Base-by-base conservation (phyloP, 1,140 invertebrate species). In the Brachionus plicatilis region DNA sequence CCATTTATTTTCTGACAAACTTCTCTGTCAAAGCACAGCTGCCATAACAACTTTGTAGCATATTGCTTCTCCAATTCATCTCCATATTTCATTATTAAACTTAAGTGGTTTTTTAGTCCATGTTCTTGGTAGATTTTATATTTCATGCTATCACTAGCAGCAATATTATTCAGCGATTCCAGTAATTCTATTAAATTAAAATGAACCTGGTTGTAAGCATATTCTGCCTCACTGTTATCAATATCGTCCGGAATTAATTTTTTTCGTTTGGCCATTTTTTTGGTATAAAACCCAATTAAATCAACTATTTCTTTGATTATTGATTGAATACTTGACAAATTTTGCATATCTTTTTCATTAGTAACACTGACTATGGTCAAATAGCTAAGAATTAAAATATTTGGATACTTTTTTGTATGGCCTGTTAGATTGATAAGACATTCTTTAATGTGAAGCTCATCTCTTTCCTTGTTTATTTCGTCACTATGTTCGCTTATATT, bases 71-170 rank as follows among this genome's bases (percentile, higher is more conserved):
- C 76, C 14, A 14, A 20, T 12, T 79, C 24, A 45, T 79, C 17
- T 17, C 76, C 76, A 79, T 79, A 29, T 33, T 47, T 24, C 14
- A 79, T 47, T 27, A 79, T 47, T 14, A 7, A 12, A n/a, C 33
- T 50, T 37, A 79, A 60, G 29, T 33, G 20, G 5, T 17, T 79
- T 20, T 60, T 79, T 14, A 53, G 11, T 20, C 33, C 37, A 37
- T 76, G 43, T 45, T 79, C 53, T 50, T 79, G 24, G 33, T 79
- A 79, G 27, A 79, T 79, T 12, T 79, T 60, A 33, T 47, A 79
- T 60, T 79, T 79, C 24, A 79, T 14, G n/a, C 50, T 79, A 50
- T 79, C 76, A 60, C 20, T 79, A 9, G 24, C 76, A n/a, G 76
- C 76, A 29, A 79, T 79, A 14, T 50, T 41, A 37, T 79, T 53